phyloP scores from a whole-genome alignment of 2,113 vertebrate genomes.

The Psilopogon haemacephalus region DNA sequence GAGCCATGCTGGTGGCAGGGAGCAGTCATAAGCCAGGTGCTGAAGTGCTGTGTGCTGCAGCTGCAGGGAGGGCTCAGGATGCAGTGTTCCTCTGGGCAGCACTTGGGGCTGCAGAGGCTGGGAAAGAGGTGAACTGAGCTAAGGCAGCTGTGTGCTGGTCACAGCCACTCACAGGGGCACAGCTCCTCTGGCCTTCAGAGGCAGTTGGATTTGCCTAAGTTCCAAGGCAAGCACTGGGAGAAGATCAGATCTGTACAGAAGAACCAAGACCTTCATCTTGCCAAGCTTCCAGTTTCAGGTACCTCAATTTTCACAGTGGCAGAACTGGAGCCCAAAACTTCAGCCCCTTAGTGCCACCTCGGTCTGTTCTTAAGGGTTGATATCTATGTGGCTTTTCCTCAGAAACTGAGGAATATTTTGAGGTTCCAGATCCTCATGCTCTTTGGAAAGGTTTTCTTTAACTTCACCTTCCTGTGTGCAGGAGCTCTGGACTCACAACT shows the following conservation, averaged over 20 bases:
- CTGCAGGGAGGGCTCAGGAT: conserved; percentile 79
- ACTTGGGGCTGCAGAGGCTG: conserved; percentile 77
- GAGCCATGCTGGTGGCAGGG: conserved; percentile 83
- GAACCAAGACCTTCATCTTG: neutral
- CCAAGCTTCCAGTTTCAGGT: neutral
- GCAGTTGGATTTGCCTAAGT: neutral
- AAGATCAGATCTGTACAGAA: neutral
- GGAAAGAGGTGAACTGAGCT: neutral
- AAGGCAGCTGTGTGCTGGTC: no score
- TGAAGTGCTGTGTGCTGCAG: conserved; percentile 75
- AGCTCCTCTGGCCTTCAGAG: fast-evolving
- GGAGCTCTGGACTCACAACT: neutral
- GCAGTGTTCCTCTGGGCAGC: conserved; percentile 75
- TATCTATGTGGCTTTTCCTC: neutral
- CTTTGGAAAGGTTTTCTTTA: neutral
- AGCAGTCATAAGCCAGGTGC: conserved; percentile 87
- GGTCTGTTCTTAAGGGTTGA: neutral
- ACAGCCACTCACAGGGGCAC: neutral
- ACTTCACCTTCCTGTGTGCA: neutral
- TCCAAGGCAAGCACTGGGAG: neutral
- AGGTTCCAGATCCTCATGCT: neutral
- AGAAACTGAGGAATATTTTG: neutral
- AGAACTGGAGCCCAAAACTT: neutral
- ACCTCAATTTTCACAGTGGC: neutral
- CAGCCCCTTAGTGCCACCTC: neutral